A percentile compares a stretch with the other conserved stretches of the same genome.
phyloP scores from a whole-genome alignment of 2,797 vertebrate genomes.

The Epinephelus coioides region DNA sequence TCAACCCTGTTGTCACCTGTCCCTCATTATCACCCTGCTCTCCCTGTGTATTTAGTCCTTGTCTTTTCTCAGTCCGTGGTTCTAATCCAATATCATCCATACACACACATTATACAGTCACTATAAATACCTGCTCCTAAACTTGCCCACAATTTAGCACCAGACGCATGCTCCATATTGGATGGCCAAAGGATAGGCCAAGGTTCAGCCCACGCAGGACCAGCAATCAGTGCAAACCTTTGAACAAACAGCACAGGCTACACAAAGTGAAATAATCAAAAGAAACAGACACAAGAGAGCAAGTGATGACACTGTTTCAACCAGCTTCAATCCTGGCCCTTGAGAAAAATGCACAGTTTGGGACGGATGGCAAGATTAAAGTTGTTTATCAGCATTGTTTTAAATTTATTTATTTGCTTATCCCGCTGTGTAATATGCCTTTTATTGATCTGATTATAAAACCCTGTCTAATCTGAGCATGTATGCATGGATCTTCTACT shows the following conservation, averaged over 20 bases:
- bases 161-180: not conserved
- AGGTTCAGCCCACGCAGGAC: not conserved
- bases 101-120: not conserved
- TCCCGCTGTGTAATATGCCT: not conserved
- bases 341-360: constrained; percentile 10
- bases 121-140: too few species aligned
- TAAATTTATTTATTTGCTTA: constrained; percentile 14
- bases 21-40: too few species aligned
- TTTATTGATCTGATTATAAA: constrained; percentile 5
- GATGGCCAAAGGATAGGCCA: not conserved
- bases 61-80: too few species aligned
- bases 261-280: constrained; percentile 14
- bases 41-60: too few species aligned
- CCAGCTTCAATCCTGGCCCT: not conserved
- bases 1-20: too few species aligned
- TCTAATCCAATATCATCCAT: not conserved
- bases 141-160: not conserved
- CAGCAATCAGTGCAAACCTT: not conserved
- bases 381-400: constrained; percentile 28
- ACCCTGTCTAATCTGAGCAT: not conserved
- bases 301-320: constrained; percentile 20
- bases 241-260: not conserved
- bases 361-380: not conserved
- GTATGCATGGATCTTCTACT: not conserved
- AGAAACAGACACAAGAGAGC: constrained; percentile 10